These are phyloP conservation scores for Aplodontia rufa DNA, from an alignment of 2,113 vertebrate species.

Conservation along the genomic window DNA sequence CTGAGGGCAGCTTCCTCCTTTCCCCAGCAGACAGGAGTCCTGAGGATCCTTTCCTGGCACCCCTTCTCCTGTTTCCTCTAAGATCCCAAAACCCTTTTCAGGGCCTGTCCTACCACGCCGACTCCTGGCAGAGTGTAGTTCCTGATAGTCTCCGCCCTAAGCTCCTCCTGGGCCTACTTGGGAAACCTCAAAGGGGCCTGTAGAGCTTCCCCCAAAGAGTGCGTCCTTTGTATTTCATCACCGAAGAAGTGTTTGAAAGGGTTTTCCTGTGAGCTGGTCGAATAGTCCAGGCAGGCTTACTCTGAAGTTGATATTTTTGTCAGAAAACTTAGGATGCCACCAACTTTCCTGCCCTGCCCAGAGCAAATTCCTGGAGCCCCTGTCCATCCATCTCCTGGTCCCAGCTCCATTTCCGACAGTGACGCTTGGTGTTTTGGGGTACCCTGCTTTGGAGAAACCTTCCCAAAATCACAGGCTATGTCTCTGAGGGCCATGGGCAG, in stretches of 20 bases:
- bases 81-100: background rate
- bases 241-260: background rate
- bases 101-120: background rate
- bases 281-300: background rate
- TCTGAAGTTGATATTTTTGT: background rate
- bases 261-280: background rate
- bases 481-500: background rate
- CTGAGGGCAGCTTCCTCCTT: too few species aligned
- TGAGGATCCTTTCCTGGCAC: background rate
- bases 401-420: too few species aligned
- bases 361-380: background rate
- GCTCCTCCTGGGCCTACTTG: too few species aligned
- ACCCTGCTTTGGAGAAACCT: background rate
- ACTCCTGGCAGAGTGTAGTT: background rate
- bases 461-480: background rate
- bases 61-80: background rate
- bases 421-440: background rate
- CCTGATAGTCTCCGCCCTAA: too few species aligned
- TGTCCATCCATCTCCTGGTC: accelerated
- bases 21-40: background rate
- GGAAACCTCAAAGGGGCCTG: too few species aligned
- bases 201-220: background rate
- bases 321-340: background rate
- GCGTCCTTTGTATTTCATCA: too few species aligned
- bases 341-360: background rate